A percentile compares a stretch with the other conserved stretches of the same genome.
Evolutionary conservation across 2,888 invertebrate genomes (phyloP).

Genomic region (Hirtodrosophila histrioides): DNA sequence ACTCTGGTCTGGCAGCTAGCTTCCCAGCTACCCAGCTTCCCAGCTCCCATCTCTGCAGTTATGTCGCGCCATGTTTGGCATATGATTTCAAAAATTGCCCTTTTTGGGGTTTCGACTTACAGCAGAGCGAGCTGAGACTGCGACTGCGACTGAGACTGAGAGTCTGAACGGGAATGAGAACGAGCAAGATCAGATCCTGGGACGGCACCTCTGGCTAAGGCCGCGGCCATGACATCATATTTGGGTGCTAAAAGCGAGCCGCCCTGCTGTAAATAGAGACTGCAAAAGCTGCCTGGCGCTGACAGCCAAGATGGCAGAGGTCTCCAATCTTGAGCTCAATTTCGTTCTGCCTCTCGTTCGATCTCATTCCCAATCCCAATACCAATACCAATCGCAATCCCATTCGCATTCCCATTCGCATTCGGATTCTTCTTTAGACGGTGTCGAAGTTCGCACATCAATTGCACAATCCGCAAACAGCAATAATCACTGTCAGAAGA

Average conservation of each 20-base stretch:
- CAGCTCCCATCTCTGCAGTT: slow-evolving; percentile 61
- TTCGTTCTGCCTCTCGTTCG: slow-evolving; percentile 26
- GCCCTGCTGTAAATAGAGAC: slow-evolving; percentile 79
- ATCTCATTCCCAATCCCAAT: slow-evolving; percentile 10
- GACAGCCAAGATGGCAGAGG: slow-evolving; percentile 63
- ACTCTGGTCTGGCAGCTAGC: slow-evolving; percentile 12
- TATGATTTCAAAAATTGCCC: slow-evolving; percentile 82
- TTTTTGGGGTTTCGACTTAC: slow-evolving; percentile 81
- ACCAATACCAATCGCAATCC: slow-evolving; percentile 7
- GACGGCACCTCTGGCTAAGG: slow-evolving; percentile 27
- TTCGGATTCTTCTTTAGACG: slow-evolving; percentile 42
- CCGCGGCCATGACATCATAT: slow-evolving; percentile 80
- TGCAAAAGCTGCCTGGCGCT: slow-evolving; percentile 69
- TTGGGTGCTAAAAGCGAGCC: slow-evolving; percentile 82
- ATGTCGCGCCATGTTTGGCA: slow-evolving; percentile 81
- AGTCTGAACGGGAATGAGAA: not conserved
- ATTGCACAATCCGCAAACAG: slow-evolving; percentile 82
- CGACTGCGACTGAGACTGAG: slow-evolving; percentile 6
- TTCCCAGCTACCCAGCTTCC: slow-evolving; percentile 27
- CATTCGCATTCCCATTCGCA: slow-evolving; percentile 8
- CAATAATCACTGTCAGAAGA: slow-evolving; percentile 81
- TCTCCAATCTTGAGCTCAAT: slow-evolving; percentile 45
- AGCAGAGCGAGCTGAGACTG: slow-evolving; percentile 36
- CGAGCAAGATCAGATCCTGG: too few species aligned
- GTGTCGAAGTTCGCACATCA: slow-evolving; percentile 81